Evolutionary conservation across 2,113 vertebrate genomes (phyloP), one percentile per base, ranked within the genome.

Genomic region (Aegithalos caudatus): DNA sequence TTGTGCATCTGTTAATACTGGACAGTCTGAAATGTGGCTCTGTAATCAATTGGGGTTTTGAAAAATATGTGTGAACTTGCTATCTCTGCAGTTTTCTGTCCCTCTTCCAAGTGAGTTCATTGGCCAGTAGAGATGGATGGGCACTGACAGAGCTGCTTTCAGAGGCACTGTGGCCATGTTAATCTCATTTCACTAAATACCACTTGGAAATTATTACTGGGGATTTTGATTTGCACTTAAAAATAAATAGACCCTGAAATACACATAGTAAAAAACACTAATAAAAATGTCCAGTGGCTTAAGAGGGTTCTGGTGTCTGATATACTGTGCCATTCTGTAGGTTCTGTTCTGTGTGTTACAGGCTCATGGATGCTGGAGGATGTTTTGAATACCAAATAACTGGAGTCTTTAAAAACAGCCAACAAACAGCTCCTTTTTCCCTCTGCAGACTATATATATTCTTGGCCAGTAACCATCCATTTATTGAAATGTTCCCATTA

Each of bases 401-500:
- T 86, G 37, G 9, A 69, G 62, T 57, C 73, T 92, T 92, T 91
- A 95, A 91, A 96, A 94, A 44, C 74, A 92, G 56, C 90, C 74
- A 95, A 70, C 40, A 95, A 95, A 90, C 67, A 88, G 67, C 72
- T 93, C 62, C 71, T 90, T 95, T 94, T 94, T 90, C 24, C 37
- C 71, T 95, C 71, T 93, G 58, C 82, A 90, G 71, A 86, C 95
- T 96, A 93, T 97, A 96, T 96, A 94, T 95, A 96, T 86, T 88
- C 94, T 96, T 97, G 93, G 95, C 90, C 80, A 83, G 81, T 95
- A 94, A 92, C 94, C 71, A 80, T 73, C 74, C 79, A 70, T 93
- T 94, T 95, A 94, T 94, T 93, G 94, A 90, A 93, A 96, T 88
- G 92, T 93, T 96, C 92, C 87, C 67, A 95, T 96, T 97, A 91